Evolutionary conservation across 2,797 vertebrate genomes (phyloP), one percentile per base, ranked within the genome.

Genomic region (Hirundo rustica): DNA sequence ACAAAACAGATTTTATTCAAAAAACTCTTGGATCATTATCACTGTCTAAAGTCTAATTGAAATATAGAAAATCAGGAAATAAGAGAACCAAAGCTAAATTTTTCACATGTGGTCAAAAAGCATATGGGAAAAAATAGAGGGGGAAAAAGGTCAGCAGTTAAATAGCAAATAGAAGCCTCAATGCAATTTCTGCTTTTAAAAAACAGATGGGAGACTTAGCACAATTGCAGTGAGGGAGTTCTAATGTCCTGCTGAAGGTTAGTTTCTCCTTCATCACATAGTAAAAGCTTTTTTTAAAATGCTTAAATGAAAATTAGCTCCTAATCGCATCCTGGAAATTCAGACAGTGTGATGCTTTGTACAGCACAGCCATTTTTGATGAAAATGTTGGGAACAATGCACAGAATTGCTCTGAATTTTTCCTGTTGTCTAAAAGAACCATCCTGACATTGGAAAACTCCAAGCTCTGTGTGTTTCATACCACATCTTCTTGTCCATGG

Each of bases 21-120:
- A 93, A 84, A 85, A 90, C 62, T 70, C 51, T 92, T 94, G 60
- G 81, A 89, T 95, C 82, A 82, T 94, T 85, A 89, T 96, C 71
- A 45, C 48, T 86, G 40, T 70, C 95, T 93, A 79, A 93, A 90
- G 45, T 81, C 83, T 96, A 93, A 95, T 79, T 96, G 91, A 93
- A 92, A 90, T 88, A 67, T 2, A 90, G 85, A 81, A 84, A 86
- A 93, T 94, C 51, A 82, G 85, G 79, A 96, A 90, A 86, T 73
- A 66, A 76, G 89, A 68, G 64, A 91, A 60, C 40, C 47, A 54
- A 88, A 81, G 57, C 60, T 83, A 76, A 79, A 42, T 55, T 93
- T 93, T 93, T 91, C 64, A 93, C 42, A 4, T 79, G 64, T 95
- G 93, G 91, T 90, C 71, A 79, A 95, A 96, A 92, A 94, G 67